phyloP scores from a whole-genome alignment of 2,888 invertebrate genomes.

The Xestia xanthographa region DNA sequence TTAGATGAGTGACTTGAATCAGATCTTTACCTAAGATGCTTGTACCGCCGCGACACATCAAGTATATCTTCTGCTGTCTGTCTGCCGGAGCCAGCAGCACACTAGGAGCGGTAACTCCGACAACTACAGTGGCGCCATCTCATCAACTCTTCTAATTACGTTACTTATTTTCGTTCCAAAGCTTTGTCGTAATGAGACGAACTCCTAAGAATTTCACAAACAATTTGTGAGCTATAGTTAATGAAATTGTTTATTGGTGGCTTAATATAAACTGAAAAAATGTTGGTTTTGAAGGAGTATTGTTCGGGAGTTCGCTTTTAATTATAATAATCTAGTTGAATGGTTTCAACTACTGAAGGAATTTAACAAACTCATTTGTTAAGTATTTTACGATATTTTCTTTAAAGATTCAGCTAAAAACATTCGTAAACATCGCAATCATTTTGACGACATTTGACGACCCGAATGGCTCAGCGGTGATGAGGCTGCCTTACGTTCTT shows the following conservation, averaged over 20 bases:
- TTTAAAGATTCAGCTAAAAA: background rate
- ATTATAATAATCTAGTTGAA: constrained; percentile 19
- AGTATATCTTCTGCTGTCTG: background rate
- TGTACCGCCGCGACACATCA: background rate
- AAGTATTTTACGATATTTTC: too few relatives aligned
- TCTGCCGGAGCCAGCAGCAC: background rate
- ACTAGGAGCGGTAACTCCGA: background rate
- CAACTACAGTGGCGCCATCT: constrained; percentile 11
- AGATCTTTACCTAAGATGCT: background rate
- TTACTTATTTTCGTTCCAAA: constrained; percentile 36
- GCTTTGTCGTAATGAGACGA: constrained; percentile 22
- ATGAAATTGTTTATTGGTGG: constrained; percentile 19
- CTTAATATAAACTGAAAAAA: constrained; percentile 11
- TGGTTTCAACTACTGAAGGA: background rate
- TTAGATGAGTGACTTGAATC: background rate
- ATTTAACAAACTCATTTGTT: background rate
- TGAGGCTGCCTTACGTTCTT: too few relatives aligned
- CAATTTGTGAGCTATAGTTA: constrained; percentile 15
- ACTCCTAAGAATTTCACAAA: constrained; percentile 21
- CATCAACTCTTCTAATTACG: constrained; percentile 29
- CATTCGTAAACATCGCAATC: background rate
- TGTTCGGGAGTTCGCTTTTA: constrained; percentile 9
- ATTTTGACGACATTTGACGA: too few relatives aligned
- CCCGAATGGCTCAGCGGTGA: too few relatives aligned
- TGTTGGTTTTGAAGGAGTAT: background rate